Evolutionary conservation across 2,113 vertebrate species (phyloP).

Genomic region (Dermatemys mawii): DNA sequence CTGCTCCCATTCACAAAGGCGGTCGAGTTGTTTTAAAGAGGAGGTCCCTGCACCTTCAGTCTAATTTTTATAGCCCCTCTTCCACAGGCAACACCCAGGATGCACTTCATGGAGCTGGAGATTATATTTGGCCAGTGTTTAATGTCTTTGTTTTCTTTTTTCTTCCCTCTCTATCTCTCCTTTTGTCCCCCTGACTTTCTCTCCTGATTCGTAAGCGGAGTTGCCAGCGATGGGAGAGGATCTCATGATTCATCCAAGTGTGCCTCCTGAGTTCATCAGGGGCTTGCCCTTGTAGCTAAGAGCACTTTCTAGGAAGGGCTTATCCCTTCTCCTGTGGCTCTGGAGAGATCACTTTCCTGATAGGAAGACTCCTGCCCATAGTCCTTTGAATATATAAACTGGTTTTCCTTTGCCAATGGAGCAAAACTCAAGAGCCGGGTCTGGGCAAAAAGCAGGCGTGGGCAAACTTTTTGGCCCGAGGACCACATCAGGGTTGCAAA

Average conservation of each 20-base stretch:
- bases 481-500: too few species aligned
- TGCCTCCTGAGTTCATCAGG: not conserved
- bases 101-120: not conserved
- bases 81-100: not conserved
- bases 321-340: not conserved
- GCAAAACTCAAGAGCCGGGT: too few species aligned
- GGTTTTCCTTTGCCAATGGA: not conserved
- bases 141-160: not conserved
- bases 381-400: not conserved
- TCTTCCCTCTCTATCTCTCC: not conserved
- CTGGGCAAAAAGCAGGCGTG: too few species aligned
- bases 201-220: not conserved
- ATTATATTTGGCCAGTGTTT: not conserved
- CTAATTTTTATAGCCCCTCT: not conserved
- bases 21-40: fast-evolving
- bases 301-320: not conserved
- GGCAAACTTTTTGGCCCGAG: too few species aligned
- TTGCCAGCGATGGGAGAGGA: not conserved
- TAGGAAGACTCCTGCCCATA: fast-evolving
- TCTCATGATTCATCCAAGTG: not conserved
- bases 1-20: not conserved
- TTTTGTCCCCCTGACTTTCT: not conserved
- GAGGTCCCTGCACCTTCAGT: too few species aligned
- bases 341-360: not conserved
- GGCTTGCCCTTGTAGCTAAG: not conserved